Conservation (phyloP, 2,888 invertebrate species). For the Acrobasis consociella region DNA sequence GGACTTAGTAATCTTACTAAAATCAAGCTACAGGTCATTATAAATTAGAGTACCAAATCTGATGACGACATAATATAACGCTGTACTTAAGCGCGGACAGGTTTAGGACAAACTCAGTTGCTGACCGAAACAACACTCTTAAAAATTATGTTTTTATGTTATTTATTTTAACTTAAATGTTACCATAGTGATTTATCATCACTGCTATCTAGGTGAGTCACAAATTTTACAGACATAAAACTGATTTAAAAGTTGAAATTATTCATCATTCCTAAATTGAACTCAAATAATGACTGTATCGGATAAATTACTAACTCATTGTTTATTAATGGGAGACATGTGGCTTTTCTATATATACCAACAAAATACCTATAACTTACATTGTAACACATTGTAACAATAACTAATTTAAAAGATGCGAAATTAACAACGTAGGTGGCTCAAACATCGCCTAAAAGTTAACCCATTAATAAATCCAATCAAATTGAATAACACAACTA, state of each 20-base stretch:
- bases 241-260: too few species aligned
- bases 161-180: too few species aligned
- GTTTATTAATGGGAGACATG: neutral
- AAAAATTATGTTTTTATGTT: too few species aligned
- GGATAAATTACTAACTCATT: neutral
- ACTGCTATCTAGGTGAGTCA: too few species aligned
- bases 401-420: neutral
- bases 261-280: too few species aligned
- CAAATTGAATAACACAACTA: slow-evolving; percentile 15
- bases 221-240: too few species aligned
- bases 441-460: neutral
- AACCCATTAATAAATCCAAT: slow-evolving; percentile 11
- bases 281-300: too few species aligned
- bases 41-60: slow-evolving; percentile 2
- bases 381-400: neutral
- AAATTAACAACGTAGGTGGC: slow-evolving; percentile 10
- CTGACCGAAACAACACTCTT: too few species aligned
- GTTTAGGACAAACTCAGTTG: slow-evolving; percentile 33
- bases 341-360: neutral
- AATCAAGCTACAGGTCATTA: neutral
- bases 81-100: slow-evolving; percentile 40
- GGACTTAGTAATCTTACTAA: neutral
- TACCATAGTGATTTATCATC: too few species aligned
- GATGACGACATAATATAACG: slow-evolving; percentile 4
- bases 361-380: neutral